A percentile compares a stretch with the other conserved stretches of the same genome.
phyloP scores from a whole-genome alignment of 1,140 invertebrate genomes.

The Notospermus geniculatus region DNA sequence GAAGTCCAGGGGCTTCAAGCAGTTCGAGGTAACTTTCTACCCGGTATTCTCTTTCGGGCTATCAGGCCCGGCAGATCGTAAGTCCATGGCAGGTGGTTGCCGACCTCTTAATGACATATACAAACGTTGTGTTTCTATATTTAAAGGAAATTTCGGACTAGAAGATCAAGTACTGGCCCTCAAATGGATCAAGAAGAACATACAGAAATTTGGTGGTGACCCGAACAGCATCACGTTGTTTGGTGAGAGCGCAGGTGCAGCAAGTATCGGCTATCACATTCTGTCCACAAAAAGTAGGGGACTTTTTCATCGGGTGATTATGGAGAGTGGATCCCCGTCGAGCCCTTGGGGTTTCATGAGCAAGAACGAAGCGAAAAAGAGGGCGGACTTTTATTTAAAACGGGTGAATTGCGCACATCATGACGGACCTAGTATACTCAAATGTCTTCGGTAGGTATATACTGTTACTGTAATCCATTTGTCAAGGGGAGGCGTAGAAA shows the following conservation, averaged over 20 bases:
- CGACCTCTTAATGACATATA: not conserved
- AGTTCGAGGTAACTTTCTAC: no score
- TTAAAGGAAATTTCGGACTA: conserved; percentile 71
- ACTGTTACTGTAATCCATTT: no score
- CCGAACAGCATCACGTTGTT: conserved; percentile 14
- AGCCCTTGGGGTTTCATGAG: no score
- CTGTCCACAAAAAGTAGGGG: conserved; percentile 9
- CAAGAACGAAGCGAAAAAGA: no score
- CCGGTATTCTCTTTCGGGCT: not conserved
- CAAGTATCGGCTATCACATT: conserved; percentile 11
- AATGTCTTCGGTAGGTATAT: not conserved
- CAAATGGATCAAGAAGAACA: conserved; percentile 64
- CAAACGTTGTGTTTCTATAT: not conserved
- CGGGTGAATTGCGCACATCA: no score
- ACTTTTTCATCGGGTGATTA: conserved; percentile 60
- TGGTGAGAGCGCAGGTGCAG: conserved; percentile 19
- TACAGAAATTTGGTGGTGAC: conserved; percentile 15
- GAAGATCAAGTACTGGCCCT: conserved; percentile 73
- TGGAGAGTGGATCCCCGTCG: no score
- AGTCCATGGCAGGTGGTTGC: not conserved
- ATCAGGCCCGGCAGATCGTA: not conserved
- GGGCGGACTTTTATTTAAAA: no score
- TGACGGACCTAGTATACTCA: no score
- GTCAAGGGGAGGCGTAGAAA: no score
- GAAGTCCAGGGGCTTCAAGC: no score